Percentiles rank a stretch among this genome's conserved stretches.
Evolutionary conservation across 1,140 invertebrate genomes (phyloP).

Genomic region (Wiebesia pumilae): DNA sequence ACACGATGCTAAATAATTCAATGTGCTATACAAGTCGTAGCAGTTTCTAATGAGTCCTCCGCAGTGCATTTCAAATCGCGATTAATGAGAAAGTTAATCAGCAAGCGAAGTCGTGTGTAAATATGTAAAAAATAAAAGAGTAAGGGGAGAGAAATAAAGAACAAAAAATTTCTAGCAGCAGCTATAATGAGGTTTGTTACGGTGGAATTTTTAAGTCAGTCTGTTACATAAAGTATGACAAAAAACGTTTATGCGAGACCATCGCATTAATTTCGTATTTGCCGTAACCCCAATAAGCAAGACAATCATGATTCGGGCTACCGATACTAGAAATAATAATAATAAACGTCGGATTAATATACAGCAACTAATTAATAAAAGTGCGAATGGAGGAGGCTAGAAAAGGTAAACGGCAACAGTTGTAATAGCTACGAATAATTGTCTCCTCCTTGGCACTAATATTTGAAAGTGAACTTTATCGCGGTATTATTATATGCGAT

Average conservation of each 20-base stretch:
- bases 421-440: not conserved
- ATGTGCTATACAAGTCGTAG: not conserved
- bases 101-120: not conserved
- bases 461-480: no score
- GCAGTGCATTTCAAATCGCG: conserved; percentile 9
- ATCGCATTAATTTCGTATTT: not conserved
- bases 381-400: not conserved
- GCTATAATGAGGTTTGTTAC: conserved; percentile 34
- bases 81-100: conserved; percentile 34
- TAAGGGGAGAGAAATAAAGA: not conserved
- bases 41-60: not conserved
- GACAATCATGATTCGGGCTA: no score
- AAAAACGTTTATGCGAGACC: not conserved
- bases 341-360: not conserved
- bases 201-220: conserved; percentile 31
- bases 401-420: not conserved
- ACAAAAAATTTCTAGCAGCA: not conserved
- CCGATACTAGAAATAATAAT: conserved; percentile 5
- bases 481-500: no score
- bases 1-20: conserved; percentile 3
- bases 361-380: not conserved
- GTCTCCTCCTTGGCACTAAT: not conserved
- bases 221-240: conserved; percentile 37
- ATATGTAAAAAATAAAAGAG: not conserved
- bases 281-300: not conserved